Evolutionary conservation across 64 coral and sea anemone genomes (phyloP).

Genomic region (Porites australiensis): DNA sequence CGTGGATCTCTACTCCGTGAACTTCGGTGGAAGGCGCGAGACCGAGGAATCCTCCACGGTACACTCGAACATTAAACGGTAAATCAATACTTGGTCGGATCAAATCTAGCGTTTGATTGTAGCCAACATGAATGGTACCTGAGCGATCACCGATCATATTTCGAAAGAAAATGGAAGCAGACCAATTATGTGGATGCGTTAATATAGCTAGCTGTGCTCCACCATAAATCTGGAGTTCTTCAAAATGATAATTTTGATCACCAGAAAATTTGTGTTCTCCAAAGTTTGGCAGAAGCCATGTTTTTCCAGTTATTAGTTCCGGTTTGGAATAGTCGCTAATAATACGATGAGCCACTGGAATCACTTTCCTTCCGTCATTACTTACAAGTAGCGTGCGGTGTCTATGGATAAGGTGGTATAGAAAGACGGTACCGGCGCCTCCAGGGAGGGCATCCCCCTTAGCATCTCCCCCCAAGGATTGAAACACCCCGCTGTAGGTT

Average conservation of each 20-base stretch:
- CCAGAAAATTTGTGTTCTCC: slow-evolving; percentile 79
- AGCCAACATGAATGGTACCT: slow-evolving; percentile 89
- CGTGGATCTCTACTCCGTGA: slow-evolving; percentile 86
- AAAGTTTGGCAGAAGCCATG: slow-evolving; percentile 89
- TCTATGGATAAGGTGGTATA: slow-evolving; percentile 85
- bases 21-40: slow-evolving; percentile 83
- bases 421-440: slow-evolving; percentile 92
- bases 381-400: slow-evolving; percentile 87
- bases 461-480: slow-evolving; percentile 82
- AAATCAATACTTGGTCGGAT: slow-evolving; percentile 89
- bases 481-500: slow-evolving; percentile 87
- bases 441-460: slow-evolving; percentile 59
- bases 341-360: slow-evolving; percentile 57
- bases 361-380: slow-evolving; percentile 65
- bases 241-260: slow-evolving; percentile 92
- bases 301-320: slow-evolving; percentile 74
- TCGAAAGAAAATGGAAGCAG: slow-evolving; percentile 84
- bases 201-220: slow-evolving; percentile 84
- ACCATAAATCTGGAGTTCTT: slow-evolving; percentile 97
- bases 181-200: slow-evolving; percentile 61
- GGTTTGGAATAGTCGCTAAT: slow-evolving; percentile 87
- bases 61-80: slow-evolving; percentile 95
- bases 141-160: slow-evolving; percentile 99
- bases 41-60: slow-evolving; percentile 89
- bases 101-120: slow-evolving; percentile 94